A percentile compares a stretch with the other conserved stretches of the same genome.
These are phyloP conservation scores for Sclerodermus sp. DNA, from an alignment of 2,888 invertebrate genomes.

Conservation along the genomic window DNA sequence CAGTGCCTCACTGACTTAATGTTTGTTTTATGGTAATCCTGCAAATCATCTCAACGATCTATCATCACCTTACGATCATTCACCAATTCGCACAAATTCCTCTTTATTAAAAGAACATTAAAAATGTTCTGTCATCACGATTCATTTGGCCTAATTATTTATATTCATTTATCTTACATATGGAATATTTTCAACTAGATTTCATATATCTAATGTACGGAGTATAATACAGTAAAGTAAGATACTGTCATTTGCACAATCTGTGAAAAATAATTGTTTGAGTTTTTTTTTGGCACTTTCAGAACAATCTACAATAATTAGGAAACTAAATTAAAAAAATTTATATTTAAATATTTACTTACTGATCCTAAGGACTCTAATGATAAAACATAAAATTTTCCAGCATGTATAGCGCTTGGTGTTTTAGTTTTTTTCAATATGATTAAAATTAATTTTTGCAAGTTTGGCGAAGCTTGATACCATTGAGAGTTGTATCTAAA, in stretches of 20 bases:
- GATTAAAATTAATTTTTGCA: background rate
- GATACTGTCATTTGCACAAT: background rate
- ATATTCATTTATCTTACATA: too few relatives aligned
- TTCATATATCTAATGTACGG: background rate
- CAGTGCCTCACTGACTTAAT: background rate
- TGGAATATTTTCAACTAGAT: too few relatives aligned
- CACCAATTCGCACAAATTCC: too few relatives aligned
- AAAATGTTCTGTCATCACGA: too few relatives aligned
- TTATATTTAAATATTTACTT: background rate
- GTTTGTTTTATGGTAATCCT: too few relatives aligned
- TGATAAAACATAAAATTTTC: background rate
- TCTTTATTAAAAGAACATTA: too few relatives aligned
- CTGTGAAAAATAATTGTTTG: background rate
- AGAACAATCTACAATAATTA: too few relatives aligned
- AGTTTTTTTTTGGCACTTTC: too few relatives aligned
- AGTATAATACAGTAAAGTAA: background rate
- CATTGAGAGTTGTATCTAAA: background rate
- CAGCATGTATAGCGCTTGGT: background rate
- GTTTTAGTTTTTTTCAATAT: background rate
- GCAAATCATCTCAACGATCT: too few relatives aligned
- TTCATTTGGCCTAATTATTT: too few relatives aligned
- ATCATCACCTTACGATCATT: too few relatives aligned
- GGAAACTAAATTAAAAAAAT: too few relatives aligned
- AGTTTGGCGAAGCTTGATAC: background rate
- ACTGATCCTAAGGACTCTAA: background rate